phyloP scores from a whole-genome alignment of 2,797 vertebrate genomes.

The Poecile montanus region DNA sequence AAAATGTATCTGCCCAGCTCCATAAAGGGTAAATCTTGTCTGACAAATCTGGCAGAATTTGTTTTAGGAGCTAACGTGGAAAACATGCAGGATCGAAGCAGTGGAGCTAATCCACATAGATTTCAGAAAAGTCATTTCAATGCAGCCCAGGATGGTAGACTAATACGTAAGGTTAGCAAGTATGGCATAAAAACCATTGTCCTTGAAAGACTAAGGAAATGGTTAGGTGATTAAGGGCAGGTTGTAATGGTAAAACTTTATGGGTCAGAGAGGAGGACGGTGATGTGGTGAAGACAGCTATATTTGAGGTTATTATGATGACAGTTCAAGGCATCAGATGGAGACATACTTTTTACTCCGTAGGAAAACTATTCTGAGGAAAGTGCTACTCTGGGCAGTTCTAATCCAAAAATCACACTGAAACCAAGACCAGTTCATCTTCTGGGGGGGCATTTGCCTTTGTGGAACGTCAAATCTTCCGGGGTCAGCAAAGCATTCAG shows the following conservation, averaged over 20 bases:
- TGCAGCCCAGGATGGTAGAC: slow-evolving; percentile 41
- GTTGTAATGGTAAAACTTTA: slow-evolving; percentile 74
- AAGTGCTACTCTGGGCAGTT: slow-evolving; percentile 6
- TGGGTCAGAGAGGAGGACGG: slow-evolving; percentile 70
- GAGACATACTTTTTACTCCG: slow-evolving; percentile 18
- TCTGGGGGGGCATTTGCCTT: neutral
- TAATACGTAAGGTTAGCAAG: slow-evolving; percentile 68
- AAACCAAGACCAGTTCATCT: slow-evolving; percentile 49
- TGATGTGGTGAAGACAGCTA: slow-evolving; percentile 68
- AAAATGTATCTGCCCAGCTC: slow-evolving; percentile 37
- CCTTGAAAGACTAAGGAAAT: slow-evolving; percentile 72
- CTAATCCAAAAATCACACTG: slow-evolving; percentile 42
- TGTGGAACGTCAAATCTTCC: slow-evolving; percentile 42
- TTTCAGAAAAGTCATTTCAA: slow-evolving; percentile 69
- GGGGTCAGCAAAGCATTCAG: slow-evolving; percentile 48
- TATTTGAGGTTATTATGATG: slow-evolving; percentile 65
- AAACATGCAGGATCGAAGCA: slow-evolving; percentile 47
- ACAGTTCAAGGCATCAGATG: slow-evolving; percentile 55
- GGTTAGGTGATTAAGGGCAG: slow-evolving; percentile 71
- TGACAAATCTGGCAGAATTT: slow-evolving; percentile 60
- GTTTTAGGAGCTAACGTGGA: slow-evolving; percentile 52
- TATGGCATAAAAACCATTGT: slow-evolving; percentile 73
- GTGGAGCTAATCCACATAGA: slow-evolving; percentile 64
- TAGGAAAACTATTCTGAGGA: slow-evolving; percentile 36
- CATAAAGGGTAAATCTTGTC: slow-evolving; percentile 50